These are phyloP conservation scores for Dione juno DNA, from an alignment of 2,888 invertebrate species.

Conservation along the genomic window DNA sequence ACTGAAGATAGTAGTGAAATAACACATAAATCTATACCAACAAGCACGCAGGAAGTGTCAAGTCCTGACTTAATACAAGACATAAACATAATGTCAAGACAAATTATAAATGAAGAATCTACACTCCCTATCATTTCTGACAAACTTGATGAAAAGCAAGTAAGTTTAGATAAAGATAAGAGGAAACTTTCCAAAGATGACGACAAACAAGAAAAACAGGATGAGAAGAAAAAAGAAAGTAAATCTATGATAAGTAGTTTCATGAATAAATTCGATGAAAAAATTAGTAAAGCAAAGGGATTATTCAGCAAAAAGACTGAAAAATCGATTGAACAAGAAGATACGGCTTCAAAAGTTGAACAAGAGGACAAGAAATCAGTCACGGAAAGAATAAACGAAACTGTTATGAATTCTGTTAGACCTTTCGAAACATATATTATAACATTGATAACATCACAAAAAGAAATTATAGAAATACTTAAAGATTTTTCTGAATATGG, in stretches of 20 bases:
- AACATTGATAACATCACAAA: slow-evolving; percentile 44
- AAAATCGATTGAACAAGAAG: slow-evolving; percentile 40
- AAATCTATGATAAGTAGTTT: slow-evolving; percentile 55
- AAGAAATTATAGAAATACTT: slow-evolving; percentile 44
- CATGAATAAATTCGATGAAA: slow-evolving; percentile 58
- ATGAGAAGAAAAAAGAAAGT: slow-evolving; percentile 53
- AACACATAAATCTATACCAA: slow-evolving; percentile 2
- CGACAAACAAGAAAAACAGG: slow-evolving; percentile 39
- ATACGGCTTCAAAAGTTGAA: slow-evolving; percentile 20
- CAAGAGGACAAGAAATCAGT: slow-evolving; percentile 8
- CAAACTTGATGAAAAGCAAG: slow-evolving; percentile 74
- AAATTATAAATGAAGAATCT: slow-evolving; percentile 40
- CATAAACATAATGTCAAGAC: slow-evolving; percentile 32
- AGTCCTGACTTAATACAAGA: slow-evolving; percentile 47
- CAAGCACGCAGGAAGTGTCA: slow-evolving; percentile 36
- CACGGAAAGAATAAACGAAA: slow-evolving; percentile 27
- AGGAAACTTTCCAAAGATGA: slow-evolving; percentile 41
- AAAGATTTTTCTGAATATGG: slow-evolving; percentile 41
- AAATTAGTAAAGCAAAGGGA: slow-evolving; percentile 57
- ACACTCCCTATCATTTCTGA: slow-evolving; percentile 53
- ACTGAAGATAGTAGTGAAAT: slow-evolving; percentile 9
- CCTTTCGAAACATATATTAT: slow-evolving; percentile 40
- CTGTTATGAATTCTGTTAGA: slow-evolving; percentile 28
- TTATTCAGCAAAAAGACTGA: slow-evolving; percentile 53
- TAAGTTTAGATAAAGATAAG: slow-evolving; percentile 67